Evolutionary conservation across 2,888 invertebrate genomes (phyloP).

Genomic region (Gonocerus acuteangulatus): DNA sequence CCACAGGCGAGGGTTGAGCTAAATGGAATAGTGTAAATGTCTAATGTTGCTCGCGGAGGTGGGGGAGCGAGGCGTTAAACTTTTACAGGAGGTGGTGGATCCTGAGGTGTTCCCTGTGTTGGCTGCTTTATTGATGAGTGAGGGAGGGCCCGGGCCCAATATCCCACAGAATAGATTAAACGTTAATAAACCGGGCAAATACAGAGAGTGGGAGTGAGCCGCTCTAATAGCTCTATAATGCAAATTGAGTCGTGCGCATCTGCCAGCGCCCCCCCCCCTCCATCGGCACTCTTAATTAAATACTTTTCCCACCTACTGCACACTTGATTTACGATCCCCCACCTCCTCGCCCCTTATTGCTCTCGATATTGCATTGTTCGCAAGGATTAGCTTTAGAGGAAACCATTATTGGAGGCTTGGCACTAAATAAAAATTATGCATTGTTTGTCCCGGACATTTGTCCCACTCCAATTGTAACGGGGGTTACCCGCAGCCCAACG

Average conservation of each 20-base stretch:
- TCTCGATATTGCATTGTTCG: slow-evolving; percentile 32
- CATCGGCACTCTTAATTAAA: slow-evolving; percentile 31
- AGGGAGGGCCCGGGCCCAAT: slow-evolving; percentile 26
- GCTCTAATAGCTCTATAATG: slow-evolving; percentile 35
- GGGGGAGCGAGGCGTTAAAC: slow-evolving; percentile 12
- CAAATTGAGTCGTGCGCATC: slow-evolving; percentile 30
- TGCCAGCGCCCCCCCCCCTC: slow-evolving; percentile 17
- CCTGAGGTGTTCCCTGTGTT: slow-evolving; percentile 18
- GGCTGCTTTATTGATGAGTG: slow-evolving; percentile 32
- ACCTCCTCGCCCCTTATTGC: slow-evolving; percentile 28
- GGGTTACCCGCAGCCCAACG: too few relatives aligned
- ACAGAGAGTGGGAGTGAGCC: slow-evolving; percentile 4
- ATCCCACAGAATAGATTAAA: slow-evolving; percentile 36
- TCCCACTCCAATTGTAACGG: slow-evolving; percentile 12
- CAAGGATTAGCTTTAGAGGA: slow-evolving; percentile 26
- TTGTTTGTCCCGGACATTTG: slow-evolving; percentile 14
- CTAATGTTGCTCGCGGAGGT: background rate
- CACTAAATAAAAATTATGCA: slow-evolving; percentile 25
- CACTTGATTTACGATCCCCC: slow-evolving; percentile 34
- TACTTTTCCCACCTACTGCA: slow-evolving; percentile 33
- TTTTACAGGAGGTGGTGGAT: slow-evolving; percentile 13
- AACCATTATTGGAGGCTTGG: slow-evolving; percentile 11
- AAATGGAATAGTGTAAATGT: background rate
- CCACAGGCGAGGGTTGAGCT: background rate
- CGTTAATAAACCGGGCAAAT: slow-evolving; percentile 35